Evolutionary conservation across 1,140 invertebrate genomes (phyloP).

Genomic region (Procambarus virginalis): DNA sequence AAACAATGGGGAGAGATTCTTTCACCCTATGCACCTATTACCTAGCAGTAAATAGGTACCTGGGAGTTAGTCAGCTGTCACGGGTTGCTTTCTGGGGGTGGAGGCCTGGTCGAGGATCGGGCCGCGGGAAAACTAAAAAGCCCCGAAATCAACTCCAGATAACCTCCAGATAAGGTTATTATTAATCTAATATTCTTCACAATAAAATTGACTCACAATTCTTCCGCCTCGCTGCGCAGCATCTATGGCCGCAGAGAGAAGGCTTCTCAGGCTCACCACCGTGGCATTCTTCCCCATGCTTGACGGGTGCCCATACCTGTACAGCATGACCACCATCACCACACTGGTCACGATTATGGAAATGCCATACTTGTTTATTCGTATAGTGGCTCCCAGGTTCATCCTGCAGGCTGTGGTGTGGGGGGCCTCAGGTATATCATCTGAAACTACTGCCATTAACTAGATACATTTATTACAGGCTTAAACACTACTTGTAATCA

Average conservation of each 20-base stretch:
- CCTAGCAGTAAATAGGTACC: too few relatives aligned
- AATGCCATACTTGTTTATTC: constrained; percentile 42
- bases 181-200: too few relatives aligned
- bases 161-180: too few relatives aligned
- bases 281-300: not conserved
- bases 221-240: constrained; percentile 86
- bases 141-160: too few relatives aligned
- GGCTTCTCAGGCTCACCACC: constrained; percentile 81
- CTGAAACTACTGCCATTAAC: constrained; percentile 15
- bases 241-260: constrained; percentile 85
- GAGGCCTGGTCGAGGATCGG: too few relatives aligned
- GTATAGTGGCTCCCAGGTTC: constrained; percentile 42
- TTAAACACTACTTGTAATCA: too few relatives aligned
- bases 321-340: constrained; percentile 15
- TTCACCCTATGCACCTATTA: too few relatives aligned
- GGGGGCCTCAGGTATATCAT: not conserved
- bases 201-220: constrained; percentile 67
- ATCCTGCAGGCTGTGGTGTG: not conserved
- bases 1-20: too few relatives aligned
- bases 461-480: not conserved
- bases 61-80: too few relatives aligned
- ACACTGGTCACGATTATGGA: not conserved
- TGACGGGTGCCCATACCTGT: constrained; percentile 10
- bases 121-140: too few relatives aligned
- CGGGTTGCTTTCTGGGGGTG: too few relatives aligned